These are phyloP conservation scores for Esox niger DNA, from an alignment of 2,113 vertebrate species.

Conservation along the genomic window DNA sequence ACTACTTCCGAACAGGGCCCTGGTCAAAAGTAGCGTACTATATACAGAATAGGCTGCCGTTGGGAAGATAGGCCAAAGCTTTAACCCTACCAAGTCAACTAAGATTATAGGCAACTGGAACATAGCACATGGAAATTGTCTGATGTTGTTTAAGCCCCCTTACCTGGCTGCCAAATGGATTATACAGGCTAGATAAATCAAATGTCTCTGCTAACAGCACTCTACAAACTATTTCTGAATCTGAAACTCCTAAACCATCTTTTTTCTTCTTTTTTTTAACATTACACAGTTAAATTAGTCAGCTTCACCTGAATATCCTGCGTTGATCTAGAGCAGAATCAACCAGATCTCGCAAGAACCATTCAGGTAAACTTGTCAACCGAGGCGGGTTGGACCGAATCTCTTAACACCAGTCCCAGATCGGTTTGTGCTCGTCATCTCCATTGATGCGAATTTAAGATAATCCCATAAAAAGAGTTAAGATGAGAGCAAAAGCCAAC, in stretches of 20 bases:
- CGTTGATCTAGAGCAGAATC: conserved; percentile 52
- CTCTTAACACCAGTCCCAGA: too few species aligned
- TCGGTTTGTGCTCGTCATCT: too few species aligned
- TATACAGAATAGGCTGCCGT: too few species aligned
- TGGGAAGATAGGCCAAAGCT: conserved; percentile 10
- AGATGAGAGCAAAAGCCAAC: too few species aligned
- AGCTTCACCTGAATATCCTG: conserved; percentile 65
- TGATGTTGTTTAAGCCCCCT: conserved; percentile 37
- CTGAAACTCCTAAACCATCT: conserved; percentile 38
- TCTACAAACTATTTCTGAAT: conserved; percentile 43
- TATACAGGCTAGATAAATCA: conserved; percentile 31
- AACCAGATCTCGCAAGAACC: conserved; percentile 50
- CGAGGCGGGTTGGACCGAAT: conserved; percentile 40
- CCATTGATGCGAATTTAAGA: too few species aligned
- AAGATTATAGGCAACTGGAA: conserved; percentile 64
- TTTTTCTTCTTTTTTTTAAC: background rate
- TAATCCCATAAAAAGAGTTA: too few species aligned
- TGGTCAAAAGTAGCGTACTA: too few species aligned
- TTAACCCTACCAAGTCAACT: conserved; percentile 49
- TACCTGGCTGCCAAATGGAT: conserved; percentile 54
- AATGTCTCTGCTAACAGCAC: conserved; percentile 51
- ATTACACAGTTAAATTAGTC: conserved; percentile 3
- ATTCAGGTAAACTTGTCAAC: conserved; percentile 24
- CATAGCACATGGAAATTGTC: conserved; percentile 60
- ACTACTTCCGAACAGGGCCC: too few species aligned